Evolutionary conservation across 1,140 invertebrate genomes (phyloP).

Genomic region (Pseudomyrmex flavicornis): DNA sequence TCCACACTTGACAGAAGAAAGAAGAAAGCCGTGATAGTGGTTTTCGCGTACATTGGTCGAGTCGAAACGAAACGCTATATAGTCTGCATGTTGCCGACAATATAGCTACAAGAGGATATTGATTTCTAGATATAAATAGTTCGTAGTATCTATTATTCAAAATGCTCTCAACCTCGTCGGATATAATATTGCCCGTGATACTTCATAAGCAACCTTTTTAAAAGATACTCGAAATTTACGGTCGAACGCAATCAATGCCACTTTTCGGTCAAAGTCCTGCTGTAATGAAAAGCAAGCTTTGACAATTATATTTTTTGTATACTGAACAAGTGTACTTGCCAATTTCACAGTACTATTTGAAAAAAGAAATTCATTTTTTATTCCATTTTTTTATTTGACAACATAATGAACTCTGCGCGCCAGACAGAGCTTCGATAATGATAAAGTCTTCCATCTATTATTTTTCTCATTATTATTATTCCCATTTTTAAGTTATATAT

Average conservation of each 20-base stretch:
- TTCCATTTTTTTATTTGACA: too few species aligned
- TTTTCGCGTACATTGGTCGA: constrained; percentile 15
- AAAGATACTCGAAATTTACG: constrained; percentile 1
- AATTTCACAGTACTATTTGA: too few species aligned
- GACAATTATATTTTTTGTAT: too few species aligned
- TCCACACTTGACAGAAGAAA: neutral
- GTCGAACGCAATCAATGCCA: neutral
- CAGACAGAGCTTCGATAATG: too few species aligned
- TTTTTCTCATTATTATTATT: too few species aligned
- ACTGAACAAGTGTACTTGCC: too few species aligned
- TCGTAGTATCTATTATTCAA: constrained; percentile 77
- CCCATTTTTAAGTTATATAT: too few species aligned
- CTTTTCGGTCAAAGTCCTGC: too few species aligned
- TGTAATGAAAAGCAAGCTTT: too few species aligned
- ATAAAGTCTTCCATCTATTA: too few species aligned
- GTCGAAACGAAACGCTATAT: constrained; percentile 40
- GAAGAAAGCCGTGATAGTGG: neutral
- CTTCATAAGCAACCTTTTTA: constrained; percentile 14
- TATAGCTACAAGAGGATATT: constrained; percentile 70
- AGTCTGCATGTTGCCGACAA: constrained; percentile 52
- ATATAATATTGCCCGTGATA: constrained; percentile 46
- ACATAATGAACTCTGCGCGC: too few species aligned
- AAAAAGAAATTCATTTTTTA: too few species aligned
- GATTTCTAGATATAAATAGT: constrained; percentile 78
- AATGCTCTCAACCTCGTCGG: constrained; percentile 64